phyloP scores from a whole-genome alignment of 2,113 vertebrate genomes.

The Dasyurus viverrinus region DNA sequence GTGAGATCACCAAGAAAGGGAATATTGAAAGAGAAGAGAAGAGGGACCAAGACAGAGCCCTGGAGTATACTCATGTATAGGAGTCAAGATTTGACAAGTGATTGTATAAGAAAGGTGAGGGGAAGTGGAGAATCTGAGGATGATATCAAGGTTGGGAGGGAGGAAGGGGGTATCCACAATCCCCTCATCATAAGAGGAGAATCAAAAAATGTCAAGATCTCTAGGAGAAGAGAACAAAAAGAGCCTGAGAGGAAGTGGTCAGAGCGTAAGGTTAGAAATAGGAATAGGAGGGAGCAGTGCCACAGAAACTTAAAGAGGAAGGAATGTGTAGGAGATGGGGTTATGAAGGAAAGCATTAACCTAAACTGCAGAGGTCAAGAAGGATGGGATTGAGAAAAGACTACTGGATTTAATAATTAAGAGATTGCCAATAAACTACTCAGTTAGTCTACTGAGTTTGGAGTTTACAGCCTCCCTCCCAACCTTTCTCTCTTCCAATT shows the following conservation, averaged over 20 bases:
- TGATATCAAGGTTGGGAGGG: neutral
- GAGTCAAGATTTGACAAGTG: neutral
- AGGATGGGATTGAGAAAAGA: neutral
- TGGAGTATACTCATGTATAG: neutral
- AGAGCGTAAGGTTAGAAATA: neutral
- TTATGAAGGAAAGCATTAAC: neutral
- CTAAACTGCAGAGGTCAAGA: neutral
- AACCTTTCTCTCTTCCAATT: neutral
- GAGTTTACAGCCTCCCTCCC: neutral
- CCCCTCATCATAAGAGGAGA: neutral
- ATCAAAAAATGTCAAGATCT: neutral
- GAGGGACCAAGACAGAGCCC: neutral
- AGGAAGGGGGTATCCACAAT: neutral
- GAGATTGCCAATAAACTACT: neutral
- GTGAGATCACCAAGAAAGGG: neutral
- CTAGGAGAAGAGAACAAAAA: neutral
- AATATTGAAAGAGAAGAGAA: neutral
- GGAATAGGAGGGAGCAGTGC: neutral
- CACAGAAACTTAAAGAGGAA: neutral
- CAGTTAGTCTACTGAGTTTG: neutral
- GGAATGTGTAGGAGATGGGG: neutral
- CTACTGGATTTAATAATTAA: neutral
- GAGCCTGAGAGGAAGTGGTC: neutral
- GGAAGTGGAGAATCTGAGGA: neutral
- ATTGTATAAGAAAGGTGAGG: neutral